Percentiles rank a stretch among this genome's conserved stretches.
phyloP scores from a whole-genome alignment of 2,888 invertebrate species.

The Folsomia manolachei region DNA sequence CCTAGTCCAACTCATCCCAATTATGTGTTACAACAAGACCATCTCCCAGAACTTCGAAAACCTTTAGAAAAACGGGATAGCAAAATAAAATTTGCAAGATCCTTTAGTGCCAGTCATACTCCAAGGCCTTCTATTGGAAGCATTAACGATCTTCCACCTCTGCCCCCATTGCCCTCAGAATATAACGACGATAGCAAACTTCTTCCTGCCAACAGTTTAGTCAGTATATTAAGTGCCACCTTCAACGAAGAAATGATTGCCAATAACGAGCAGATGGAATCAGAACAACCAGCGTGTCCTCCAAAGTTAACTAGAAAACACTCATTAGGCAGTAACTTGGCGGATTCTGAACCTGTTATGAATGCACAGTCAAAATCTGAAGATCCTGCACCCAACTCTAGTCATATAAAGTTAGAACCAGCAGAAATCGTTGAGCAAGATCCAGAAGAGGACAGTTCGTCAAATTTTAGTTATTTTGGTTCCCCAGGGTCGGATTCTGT shows the following conservation, averaged over 20 bases:
- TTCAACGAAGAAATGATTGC: constrained; percentile 72
- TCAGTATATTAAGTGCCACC: constrained; percentile 66
- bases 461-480: neutral
- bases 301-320: constrained; percentile 31
- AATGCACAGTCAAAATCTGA: neutral
- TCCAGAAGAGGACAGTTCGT: neutral
- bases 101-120: constrained; percentile 37
- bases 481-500: neutral
- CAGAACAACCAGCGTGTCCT: constrained; percentile 1
- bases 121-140: constrained; percentile 27
- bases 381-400: neutral
- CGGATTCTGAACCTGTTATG: neutral
- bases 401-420: neutral
- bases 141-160: constrained; percentile 30
- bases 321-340: constrained; percentile 41
- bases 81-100: constrained; percentile 27
- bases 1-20: neutral
- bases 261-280: constrained; percentile 55
- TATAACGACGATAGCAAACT: constrained; percentile 17
- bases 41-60: neutral
- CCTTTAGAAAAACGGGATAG: neutral
- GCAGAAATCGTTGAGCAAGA: neutral
- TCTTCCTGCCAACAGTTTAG: constrained; percentile 69
- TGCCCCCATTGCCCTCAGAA: constrained; percentile 20
- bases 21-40: neutral